Evolutionary conservation across 2,888 invertebrate species (phyloP).

Genomic region (Drosophila vallismaia): DNA sequence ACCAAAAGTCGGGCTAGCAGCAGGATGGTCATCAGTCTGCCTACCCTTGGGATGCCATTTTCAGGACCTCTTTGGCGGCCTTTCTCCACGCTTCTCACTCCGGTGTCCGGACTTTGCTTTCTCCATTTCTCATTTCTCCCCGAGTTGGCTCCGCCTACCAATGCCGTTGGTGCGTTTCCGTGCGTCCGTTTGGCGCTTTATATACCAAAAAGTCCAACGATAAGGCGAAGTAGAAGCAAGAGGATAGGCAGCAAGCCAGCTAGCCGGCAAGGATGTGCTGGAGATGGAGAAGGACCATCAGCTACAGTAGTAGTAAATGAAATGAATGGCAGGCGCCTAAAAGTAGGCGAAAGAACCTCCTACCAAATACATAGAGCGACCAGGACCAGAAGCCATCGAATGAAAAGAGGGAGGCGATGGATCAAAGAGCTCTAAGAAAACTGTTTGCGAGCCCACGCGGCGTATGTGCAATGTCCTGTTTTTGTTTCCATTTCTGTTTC

Average conservation of each 20-base stretch:
- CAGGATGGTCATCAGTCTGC: conserved; percentile 4
- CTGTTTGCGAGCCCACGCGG: conserved; percentile 28
- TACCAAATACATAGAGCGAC: conserved; percentile 61
- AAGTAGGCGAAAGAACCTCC: conserved; percentile 61
- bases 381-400: conserved; percentile 15
- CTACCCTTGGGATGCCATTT: background rate
- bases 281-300: conserved; percentile 9
- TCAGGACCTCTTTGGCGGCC: conserved; percentile 6
- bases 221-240: conserved; percentile 50
- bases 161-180: conserved; percentile 61
- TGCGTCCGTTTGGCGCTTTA: conserved; percentile 63
- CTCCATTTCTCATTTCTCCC: conserved; percentile 26
- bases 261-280: conserved; percentile 1
- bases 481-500: background rate
- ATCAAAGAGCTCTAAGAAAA: conserved; percentile 46
- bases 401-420: conserved; percentile 24
- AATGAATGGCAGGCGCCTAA: conserved; percentile 72
- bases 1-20: conserved; percentile 51
- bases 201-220: conserved; percentile 71
- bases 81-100: background rate
- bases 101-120: background rate
- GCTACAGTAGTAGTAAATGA: conserved; percentile 57
- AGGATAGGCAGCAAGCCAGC: background rate
- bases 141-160: conserved; percentile 71
- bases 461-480: conserved; percentile 26